Evolutionary conservation across 2,113 vertebrate genomes (phyloP).

Genomic region (Chamaea fasciata): DNA sequence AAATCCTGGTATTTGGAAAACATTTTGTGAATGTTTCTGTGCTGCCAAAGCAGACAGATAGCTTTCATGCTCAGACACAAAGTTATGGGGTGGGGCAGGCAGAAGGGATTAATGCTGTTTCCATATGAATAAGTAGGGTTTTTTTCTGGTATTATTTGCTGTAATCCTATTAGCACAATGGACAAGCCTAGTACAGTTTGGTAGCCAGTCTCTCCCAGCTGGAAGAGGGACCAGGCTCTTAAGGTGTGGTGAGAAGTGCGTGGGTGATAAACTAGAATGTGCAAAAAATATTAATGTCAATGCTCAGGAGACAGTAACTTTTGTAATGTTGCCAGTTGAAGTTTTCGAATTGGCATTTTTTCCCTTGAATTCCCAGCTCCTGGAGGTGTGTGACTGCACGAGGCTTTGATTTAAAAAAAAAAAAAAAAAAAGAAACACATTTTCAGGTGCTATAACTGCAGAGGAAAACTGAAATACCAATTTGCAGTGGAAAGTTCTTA

Average conservation of each 20-base stretch:
- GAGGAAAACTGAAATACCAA: not conserved
- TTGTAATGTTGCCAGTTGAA: not conserved
- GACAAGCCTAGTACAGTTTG: not conserved
- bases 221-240: not conserved
- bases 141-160: not conserved
- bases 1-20: not conserved
- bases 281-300: not conserved
- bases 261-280: slow-evolving; percentile 6
- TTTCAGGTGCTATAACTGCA: not conserved
- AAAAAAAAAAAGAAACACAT: too few relatives aligned
- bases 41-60: slow-evolving; percentile 19
- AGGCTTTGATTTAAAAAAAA: not conserved
- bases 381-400: not conserved
- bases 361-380: not conserved
- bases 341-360: not conserved
- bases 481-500: not conserved
- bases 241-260: slow-evolving; percentile 45
- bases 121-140: not conserved
- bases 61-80: not conserved
- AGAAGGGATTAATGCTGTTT: slow-evolving; percentile 15
- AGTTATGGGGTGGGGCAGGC: slow-evolving; percentile 4
- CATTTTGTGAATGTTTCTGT: not conserved
- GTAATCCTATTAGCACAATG: not conserved
- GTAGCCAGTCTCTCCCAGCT: not conserved
- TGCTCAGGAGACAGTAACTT: not conserved